Base-by-base conservation (phyloP, 2,113 vertebrate genomes). In the Xiphorhynchus elegans region DNA sequence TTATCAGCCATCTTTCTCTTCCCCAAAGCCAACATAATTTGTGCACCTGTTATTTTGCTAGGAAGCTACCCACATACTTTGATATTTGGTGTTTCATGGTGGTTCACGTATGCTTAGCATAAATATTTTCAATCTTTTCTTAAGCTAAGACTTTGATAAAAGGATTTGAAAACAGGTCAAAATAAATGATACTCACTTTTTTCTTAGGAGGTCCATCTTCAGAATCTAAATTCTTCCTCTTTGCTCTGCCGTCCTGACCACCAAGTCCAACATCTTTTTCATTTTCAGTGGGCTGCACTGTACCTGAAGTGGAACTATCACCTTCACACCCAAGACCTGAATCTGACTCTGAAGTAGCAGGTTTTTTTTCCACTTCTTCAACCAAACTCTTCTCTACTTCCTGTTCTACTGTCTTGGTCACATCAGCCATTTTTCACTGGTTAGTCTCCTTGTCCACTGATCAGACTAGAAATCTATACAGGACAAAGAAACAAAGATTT, bases 381-480 rank as follows among this genome's bases (percentile, higher is more conserved):
- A 77, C 60, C 87, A 95, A 92, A 81, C 50, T 59, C 64, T 97
- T 96, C 80, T 92, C 92, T 68, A 9, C 66, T 81, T 90, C 68
- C 87, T 68, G 83, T 47, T 98, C 94, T 42, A 96, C 94, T 72
- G 59, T 33, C 91, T 91, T 96, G 74, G 66, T 49, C 87, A 85
- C 84, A 91, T 96, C 96, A 95, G 98, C 95, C 98, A 98, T 98
- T 91, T 90, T 64, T 74, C 19, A 72, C 16, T 62, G 17, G 6
- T 67, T 26, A 49, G 33, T 24, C 20, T 37, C 60, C 69, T 56
- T 21, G 13, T 62, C 42, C 21, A 17, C 21, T 69, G 37, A 89
- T 92, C 49, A 93, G 75, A 96, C 84, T 21, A 44, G 17, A 74
- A 95, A 90, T 66, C 98, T 98, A 40, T 0, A 93, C 85, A 24